phyloP scores from a whole-genome alignment of 2,113 vertebrate genomes.

The Eolophus roseicapilla region DNA sequence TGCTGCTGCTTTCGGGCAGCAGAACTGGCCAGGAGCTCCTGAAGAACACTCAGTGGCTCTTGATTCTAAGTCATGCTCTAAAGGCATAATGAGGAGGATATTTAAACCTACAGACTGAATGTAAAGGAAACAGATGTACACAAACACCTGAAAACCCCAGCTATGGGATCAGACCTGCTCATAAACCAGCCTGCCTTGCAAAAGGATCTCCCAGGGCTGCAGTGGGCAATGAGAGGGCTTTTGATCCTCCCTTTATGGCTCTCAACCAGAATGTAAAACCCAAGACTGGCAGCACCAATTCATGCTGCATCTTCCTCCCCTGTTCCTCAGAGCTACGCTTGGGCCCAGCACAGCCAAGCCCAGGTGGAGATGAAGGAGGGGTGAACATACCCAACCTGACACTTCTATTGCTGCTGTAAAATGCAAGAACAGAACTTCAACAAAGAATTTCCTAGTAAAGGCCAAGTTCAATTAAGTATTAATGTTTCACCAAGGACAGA shows the following conservation, averaged over 20 bases:
- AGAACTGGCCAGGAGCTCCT: not conserved
- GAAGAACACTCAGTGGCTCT: not conserved
- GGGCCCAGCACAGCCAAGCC: not conserved
- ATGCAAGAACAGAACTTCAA: not conserved
- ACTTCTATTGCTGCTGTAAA: not conserved
- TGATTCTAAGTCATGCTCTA: not conserved
- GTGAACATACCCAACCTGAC: not conserved
- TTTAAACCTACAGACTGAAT: not conserved
- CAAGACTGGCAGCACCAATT: not conserved
- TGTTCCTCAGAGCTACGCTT: accelerated
- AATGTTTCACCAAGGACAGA: not conserved
- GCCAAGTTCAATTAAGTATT: not conserved
- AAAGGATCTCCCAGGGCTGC: not conserved
- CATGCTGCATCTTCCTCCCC: accelerated
- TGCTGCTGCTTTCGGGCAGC: not conserved
- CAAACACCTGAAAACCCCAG: not conserved
- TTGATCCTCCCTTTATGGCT: not conserved
- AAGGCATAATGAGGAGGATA: not conserved
- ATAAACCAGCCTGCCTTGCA: not conserved
- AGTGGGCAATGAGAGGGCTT: not conserved
- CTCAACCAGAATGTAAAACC: not conserved
- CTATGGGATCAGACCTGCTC: not conserved
- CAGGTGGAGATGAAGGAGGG: not conserved
- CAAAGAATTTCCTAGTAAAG: not conserved
- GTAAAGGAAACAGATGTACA: not conserved